Evolutionary conservation across 2,888 invertebrate species (phyloP), one percentile per base, ranked within the genome.

Genomic region (Bedellia somnulentella): DNA sequence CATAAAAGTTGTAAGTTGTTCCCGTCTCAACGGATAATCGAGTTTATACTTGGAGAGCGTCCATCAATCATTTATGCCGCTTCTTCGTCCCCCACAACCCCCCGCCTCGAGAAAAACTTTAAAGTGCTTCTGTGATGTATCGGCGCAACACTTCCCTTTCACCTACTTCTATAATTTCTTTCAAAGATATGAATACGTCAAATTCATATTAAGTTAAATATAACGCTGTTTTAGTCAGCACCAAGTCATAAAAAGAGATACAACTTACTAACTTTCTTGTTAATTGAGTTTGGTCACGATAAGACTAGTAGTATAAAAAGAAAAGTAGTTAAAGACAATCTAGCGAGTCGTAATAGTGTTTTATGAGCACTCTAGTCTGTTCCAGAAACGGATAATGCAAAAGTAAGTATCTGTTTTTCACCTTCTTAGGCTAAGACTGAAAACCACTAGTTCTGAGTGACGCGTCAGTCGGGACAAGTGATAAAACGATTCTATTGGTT

Each of bases 1-100:
- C 67, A 73, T 64, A 73, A 73, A 75, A 75, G 61, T 73, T 71
- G 71, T 66, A 66, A 71, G 73, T 73, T 71, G 71, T 73, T 71
- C 73, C 60, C 70, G 73, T 70, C 71, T 67, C 67, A 54, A 54
- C 64, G 71, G 73, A 75, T 75, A 75, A 75, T 75, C 73, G 73
- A 75, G 73, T 75, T 75, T 75, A 67, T 73, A 67, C 73, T 75
- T 73, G 67, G 59, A 62, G 62, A 61, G 54, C 60, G 57, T 58
- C 67, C 73, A 75, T 75, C 73, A 73, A 75, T 75, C 73, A 75
- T 75, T 70, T 73, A 75, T 68, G 62, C 54, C 49, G 54, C 57
- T 56, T 55, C 52, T 49, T 49, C 46, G n/a, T n/a, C n/a, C n/a
- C n/a, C n/a, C n/a, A n/a, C n/a, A n/a, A n/a, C n/a, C 44, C 42